A percentile compares a stretch with the other conserved stretches of the same genome.
Evolutionary conservation across 2,888 invertebrate species (phyloP).

Genomic region (Helleia helle): DNA sequence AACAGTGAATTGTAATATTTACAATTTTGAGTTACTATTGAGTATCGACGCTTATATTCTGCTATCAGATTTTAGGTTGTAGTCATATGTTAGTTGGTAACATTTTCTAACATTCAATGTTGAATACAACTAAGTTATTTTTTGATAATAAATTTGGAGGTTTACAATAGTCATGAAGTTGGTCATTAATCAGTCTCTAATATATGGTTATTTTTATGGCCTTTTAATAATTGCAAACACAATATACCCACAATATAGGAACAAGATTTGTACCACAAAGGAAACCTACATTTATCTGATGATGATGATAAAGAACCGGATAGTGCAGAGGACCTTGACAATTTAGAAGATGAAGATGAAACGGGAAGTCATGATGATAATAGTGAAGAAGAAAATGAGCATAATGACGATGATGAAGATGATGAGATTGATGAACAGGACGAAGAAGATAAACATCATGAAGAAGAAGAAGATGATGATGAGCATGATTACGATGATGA

Average conservation of each 20-base stretch:
- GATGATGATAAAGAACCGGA: slow-evolving; percentile 38
- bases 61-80: too few species aligned
- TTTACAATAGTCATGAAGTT: too few species aligned
- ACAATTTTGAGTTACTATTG: too few species aligned
- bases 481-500: slow-evolving; percentile 26
- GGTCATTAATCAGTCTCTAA: too few species aligned
- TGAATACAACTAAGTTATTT: too few species aligned
- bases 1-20: too few species aligned
- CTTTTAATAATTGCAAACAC: not conserved
- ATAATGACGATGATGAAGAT: slow-evolving; percentile 29
- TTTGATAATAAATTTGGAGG: too few species aligned
- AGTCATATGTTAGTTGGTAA: too few species aligned
- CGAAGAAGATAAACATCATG: slow-evolving; percentile 32
- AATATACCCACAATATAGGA: slow-evolving; percentile 16
- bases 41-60: too few species aligned
- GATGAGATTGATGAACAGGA: slow-evolving; percentile 25
- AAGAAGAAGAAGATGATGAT: slow-evolving; percentile 27
- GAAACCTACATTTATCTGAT: slow-evolving; percentile 12
- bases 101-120: too few species aligned
- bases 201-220: too few species aligned
- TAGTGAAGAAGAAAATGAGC: slow-evolving; percentile 27
- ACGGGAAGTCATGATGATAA: slow-evolving; percentile 27
- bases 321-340: slow-evolving; percentile 25
- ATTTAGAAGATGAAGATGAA: slow-evolving; percentile 28
- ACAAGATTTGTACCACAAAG: slow-evolving; percentile 18